A percentile compares a stretch with the other conserved stretches of the same genome.
Conservation (phyloP, 2,113 vertebrate genomes). For the human (Homo sapiens) region GRCh38 chr3:170503001-170503500, state of each 20-base stretch:
- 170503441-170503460: not conserved
- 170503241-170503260: not conserved
- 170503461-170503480: not conserved
- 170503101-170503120: not conserved
- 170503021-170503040: not conserved
- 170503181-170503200: not conserved
- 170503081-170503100: not conserved
- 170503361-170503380: not conserved
- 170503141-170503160: not conserved
- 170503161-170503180: not conserved
- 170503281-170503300: not conserved
- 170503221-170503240: not conserved
- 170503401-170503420: not conserved
- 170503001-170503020: not conserved
- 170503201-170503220: not conserved
- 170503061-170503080: not conserved
- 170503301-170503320: not conserved
- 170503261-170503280: slow-evolving; percentile 29
- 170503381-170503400: not conserved
- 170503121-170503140: not conserved
- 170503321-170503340: slow-evolving; percentile 43
- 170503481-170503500: not conserved
- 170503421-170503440: not conserved
- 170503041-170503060: not conserved
- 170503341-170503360: not conserved